phyloP scores from a whole-genome alignment of 2,797 vertebrate species.

The Rhinichthys osculus region DNA sequence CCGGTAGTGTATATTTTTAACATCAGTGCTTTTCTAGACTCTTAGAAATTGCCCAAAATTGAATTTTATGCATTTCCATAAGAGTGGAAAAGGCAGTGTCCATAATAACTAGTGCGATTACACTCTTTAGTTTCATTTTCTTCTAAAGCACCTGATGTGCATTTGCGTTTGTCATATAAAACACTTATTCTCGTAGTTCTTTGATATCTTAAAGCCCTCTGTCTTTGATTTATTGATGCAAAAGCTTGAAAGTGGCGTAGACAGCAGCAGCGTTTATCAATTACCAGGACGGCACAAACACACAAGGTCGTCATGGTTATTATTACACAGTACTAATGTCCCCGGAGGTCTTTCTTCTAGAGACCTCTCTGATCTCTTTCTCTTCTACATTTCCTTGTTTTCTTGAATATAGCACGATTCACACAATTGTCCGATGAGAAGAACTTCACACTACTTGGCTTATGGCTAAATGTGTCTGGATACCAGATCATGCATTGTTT shows the following conservation, averaged over 20 bases:
- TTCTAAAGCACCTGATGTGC: background rate
- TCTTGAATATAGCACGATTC: constrained; percentile 5
- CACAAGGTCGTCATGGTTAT: constrained; percentile 47
- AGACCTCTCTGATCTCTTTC: constrained; percentile 38
- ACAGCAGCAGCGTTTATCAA: background rate
- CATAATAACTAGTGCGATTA: background rate
- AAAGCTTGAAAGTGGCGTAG: constrained; percentile 45
- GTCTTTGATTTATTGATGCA: constrained; percentile 61
- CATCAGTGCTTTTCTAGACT: background rate
- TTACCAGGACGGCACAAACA: constrained; percentile 47
- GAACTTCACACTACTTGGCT: background rate
- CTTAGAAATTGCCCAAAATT: background rate
- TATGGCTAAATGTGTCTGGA: background rate
- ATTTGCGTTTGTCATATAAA: constrained; percentile 16
- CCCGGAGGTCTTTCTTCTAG: constrained; percentile 37
- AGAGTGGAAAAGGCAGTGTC: background rate
- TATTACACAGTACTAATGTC: constrained; percentile 42
- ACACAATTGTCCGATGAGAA: background rate
- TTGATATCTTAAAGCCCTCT: constrained; percentile 55
- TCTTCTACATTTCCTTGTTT: constrained; percentile 8
- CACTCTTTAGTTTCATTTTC: background rate
- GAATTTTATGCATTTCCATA: background rate
- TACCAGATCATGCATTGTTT: background rate
- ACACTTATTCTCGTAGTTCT: constrained; percentile 32
- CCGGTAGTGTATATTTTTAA: background rate